Conservation (phyloP, 64 coral and sea anemone species). For the Actinia equina region DNA sequence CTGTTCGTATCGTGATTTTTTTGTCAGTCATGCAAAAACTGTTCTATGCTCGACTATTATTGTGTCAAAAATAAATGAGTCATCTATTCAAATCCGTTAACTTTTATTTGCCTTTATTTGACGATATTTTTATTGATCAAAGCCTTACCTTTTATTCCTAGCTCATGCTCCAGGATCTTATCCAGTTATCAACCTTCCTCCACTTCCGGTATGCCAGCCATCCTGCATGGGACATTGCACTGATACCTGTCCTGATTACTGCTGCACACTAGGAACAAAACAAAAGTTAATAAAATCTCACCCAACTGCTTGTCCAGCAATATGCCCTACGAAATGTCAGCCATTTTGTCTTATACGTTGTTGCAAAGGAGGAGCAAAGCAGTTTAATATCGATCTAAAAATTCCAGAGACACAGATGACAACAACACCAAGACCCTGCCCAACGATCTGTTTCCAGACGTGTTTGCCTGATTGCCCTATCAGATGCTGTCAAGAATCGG, state of each 20-base stretch:
- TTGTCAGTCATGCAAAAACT: no score
- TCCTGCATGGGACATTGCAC: constrained; percentile 29
- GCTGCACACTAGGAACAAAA: constrained; percentile 21
- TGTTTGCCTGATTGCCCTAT: constrained; percentile 26
- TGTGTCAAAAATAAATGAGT: no score
- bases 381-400: neutral
- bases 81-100: no score
- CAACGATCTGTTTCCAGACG: neutral
- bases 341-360: constrained; percentile 47
- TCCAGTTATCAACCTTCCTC: constrained; percentile 6
- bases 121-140: neutral
- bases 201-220: constrained; percentile 25
- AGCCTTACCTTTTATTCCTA: neutral
- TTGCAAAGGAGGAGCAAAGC: constrained; percentile 24
- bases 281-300: neutral
- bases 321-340: constrained; percentile 25
- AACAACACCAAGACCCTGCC: constrained; percentile 4
- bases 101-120: no score
- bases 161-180: constrained; percentile 55
- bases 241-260: constrained; percentile 56
- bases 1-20: no score
- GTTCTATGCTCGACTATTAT: no score
- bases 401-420: neutral
- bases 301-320: constrained; percentile 28
- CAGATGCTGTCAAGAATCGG: neutral